Evolutionary conservation across 2,888 invertebrate genomes (phyloP).

Genomic region (Drosophila hamatofila): DNA sequence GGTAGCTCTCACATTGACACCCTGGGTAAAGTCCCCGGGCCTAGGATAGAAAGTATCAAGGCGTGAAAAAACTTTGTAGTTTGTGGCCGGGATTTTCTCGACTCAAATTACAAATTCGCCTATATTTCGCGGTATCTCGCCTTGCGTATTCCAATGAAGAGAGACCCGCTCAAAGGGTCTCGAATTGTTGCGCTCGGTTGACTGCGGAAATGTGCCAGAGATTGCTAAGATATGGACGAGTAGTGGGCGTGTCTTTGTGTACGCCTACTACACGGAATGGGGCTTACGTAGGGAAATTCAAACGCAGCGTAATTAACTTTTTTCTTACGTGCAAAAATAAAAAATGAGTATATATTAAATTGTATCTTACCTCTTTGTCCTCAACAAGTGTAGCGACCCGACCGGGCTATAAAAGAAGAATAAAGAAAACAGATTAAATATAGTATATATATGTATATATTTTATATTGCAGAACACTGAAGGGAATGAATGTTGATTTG

Average conservation of each 20-base stretch:
- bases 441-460: not conserved
- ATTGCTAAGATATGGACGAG: constrained; percentile 82
- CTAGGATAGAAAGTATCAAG: constrained; percentile 85
- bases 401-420: constrained; percentile 91
- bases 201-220: constrained; percentile 85
- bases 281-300: constrained; percentile 81
- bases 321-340: constrained; percentile 4
- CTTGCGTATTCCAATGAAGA: constrained; percentile 76
- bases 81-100: constrained; percentile 25
- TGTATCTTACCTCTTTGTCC: constrained; percentile 89
- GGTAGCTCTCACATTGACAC: constrained; percentile 79
- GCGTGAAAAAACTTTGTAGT: constrained; percentile 66
- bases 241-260: constrained; percentile 29
- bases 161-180: constrained; percentile 58
- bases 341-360: not conserved
- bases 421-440: constrained; percentile 40
- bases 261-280: constrained; percentile 76
- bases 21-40: constrained; percentile 86
- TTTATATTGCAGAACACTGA: not conserved
- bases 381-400: constrained; percentile 94
- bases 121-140: constrained; percentile 84
- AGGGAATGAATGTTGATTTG: constrained; percentile 1
- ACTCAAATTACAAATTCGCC: constrained; percentile 61
- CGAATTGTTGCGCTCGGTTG: constrained; percentile 81
- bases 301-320: constrained; percentile 50